phyloP scores from a whole-genome alignment of 2,797 vertebrate species.

The Centroberyx gerrardi region DNA sequence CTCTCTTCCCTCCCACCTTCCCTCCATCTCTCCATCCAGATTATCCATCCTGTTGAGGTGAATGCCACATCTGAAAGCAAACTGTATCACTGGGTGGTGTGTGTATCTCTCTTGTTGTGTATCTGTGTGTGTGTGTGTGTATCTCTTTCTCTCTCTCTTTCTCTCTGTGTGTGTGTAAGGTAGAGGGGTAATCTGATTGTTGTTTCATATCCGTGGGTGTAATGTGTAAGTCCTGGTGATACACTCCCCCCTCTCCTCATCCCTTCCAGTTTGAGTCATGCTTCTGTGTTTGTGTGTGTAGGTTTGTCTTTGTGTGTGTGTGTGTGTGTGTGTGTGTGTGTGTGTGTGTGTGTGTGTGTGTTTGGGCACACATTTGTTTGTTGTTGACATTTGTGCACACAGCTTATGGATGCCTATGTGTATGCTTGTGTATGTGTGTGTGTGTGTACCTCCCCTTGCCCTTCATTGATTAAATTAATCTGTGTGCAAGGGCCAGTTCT shows the following conservation, averaged over 20 bases:
- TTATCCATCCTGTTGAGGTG: too few relatives aligned
- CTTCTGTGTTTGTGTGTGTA: neutral
- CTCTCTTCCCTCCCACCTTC: too few relatives aligned
- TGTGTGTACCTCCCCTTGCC: neutral
- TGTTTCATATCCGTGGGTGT: constrained; percentile 74
- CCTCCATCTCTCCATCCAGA: too few relatives aligned
- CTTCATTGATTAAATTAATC: constrained; percentile 90
- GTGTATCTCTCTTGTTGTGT: neutral
- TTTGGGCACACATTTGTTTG: neutral
- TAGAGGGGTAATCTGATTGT: constrained; percentile 65
- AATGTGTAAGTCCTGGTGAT: constrained; percentile 74
- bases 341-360: constrained; percentile 2
- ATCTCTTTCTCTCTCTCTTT: neutral
- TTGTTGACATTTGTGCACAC: too few relatives aligned
- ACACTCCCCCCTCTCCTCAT: constrained; percentile 74
- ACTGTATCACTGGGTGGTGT: too few relatives aligned
- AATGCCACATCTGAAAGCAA: too few relatives aligned
- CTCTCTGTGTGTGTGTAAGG: neutral
- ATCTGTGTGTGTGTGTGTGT: constrained; percentile 8
- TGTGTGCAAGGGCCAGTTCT: constrained; percentile 84
- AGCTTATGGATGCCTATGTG: neutral
- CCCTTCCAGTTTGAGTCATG: constrained; percentile 3
- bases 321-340: neutral
- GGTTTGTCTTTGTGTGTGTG: neutral
- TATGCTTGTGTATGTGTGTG: neutral